Evolutionary conservation across 2,113 vertebrate species (phyloP).

Genomic region (Melanerpes formicivorus): DNA sequence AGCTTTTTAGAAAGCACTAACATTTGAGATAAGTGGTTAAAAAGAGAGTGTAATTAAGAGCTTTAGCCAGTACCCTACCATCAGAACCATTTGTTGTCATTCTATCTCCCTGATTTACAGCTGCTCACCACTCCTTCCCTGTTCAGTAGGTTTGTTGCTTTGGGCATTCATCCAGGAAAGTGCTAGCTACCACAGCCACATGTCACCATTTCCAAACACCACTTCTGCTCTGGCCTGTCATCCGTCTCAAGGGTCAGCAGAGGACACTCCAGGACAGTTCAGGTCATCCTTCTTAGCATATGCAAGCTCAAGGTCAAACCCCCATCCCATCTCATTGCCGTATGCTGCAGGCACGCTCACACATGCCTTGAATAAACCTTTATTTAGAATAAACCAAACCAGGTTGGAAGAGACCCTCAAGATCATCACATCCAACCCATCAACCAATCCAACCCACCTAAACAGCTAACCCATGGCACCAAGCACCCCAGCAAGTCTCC

Average conservation of each 20-base stretch:
- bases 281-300: not conserved
- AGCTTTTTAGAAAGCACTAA: not conserved
- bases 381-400: no score
- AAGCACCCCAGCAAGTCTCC: no score
- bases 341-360: rapidly evolving
- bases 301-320: not conserved
- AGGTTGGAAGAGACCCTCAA: no score
- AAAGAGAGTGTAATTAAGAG: not conserved
- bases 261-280: not conserved
- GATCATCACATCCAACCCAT: no score
- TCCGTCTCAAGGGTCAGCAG: not conserved
- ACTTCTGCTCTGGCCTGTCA: not conserved
- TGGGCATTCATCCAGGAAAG: not conserved
- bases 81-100: not conserved
- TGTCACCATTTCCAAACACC: not conserved
- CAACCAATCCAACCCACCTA: no score
- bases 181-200: not conserved
- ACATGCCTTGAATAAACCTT: not conserved
- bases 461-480: no score
- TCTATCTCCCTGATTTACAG: not conserved
- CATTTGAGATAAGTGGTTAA: not conserved
- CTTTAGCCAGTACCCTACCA: not conserved
- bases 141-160: not conserved
- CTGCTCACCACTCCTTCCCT: not conserved
- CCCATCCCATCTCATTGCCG: not conserved